Percentiles rank a stretch among this genome's conserved stretches.
phyloP scores from a whole-genome alignment of 2,797 vertebrate species.

The Sylvilagus floridanus region DNA sequence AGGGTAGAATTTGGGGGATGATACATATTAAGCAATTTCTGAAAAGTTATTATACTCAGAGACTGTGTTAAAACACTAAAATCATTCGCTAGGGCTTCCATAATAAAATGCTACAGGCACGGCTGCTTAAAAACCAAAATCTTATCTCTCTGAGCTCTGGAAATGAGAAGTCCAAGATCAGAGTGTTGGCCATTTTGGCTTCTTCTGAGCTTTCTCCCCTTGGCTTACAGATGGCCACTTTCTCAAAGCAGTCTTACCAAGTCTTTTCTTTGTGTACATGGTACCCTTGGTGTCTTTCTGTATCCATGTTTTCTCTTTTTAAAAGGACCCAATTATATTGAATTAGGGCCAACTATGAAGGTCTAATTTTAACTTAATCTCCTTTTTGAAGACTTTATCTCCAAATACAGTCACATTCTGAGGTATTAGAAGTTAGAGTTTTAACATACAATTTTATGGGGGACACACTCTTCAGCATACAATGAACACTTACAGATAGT shows the following conservation, averaged over 20 bases:
- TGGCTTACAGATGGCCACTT: background rate
- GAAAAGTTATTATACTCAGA: background rate
- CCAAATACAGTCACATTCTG: background rate
- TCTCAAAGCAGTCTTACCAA: background rate
- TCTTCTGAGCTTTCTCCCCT: background rate
- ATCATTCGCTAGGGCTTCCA: background rate
- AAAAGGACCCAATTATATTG: background rate
- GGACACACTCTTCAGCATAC: background rate
- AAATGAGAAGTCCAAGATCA: background rate
- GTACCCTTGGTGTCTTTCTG: background rate
- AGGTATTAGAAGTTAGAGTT: background rate
- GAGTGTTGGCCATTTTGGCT: background rate
- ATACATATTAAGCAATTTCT: background rate
- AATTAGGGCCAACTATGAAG: background rate
- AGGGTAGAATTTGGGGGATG: background rate
- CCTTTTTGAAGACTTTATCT: background rate
- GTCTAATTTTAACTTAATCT: background rate
- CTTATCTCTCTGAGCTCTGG: background rate
- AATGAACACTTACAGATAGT: background rate
- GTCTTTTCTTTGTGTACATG: background rate
- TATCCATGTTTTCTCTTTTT: background rate
- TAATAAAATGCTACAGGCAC: background rate
- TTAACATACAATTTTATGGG: background rate
- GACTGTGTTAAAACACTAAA: background rate
- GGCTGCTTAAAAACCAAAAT: background rate